Percentiles rank a stretch among this genome's conserved stretches.
Evolutionary conservation across 2,888 invertebrate genomes (phyloP).

Genomic region (Chymomyza amoena): DNA sequence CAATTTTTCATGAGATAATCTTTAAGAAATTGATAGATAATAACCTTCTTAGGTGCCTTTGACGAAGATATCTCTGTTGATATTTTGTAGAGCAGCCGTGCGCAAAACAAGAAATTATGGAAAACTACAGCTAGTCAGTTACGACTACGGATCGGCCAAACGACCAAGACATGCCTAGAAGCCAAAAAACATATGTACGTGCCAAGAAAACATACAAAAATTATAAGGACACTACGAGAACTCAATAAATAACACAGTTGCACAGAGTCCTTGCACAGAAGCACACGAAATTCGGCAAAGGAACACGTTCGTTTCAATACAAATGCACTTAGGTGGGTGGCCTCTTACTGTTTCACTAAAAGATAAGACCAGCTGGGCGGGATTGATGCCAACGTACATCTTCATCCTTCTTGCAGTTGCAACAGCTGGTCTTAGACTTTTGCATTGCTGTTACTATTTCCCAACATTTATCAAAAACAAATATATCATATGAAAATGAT

Average conservation of each 20-base stretch:
- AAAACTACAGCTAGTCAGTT: neutral
- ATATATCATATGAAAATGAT: neutral
- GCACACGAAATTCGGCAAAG: constrained; percentile 11
- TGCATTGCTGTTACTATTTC: constrained; percentile 52
- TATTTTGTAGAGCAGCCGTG: constrained; percentile 68
- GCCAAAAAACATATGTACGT: neutral
- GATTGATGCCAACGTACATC: constrained; percentile 54
- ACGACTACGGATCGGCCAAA: neutral
- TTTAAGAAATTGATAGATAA: constrained; percentile 13
- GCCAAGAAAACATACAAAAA: constrained; percentile 57
- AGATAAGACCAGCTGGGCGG: constrained; percentile 10
- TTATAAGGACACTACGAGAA: constrained; percentile 71
- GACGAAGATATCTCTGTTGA: constrained; percentile 64
- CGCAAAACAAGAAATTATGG: constrained; percentile 39
- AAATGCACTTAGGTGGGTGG: constrained; percentile 54
- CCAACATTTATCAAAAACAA: constrained; percentile 37
- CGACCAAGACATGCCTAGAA: neutral
- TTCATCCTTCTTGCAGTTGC: constrained; percentile 66
- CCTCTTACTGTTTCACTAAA: neutral
- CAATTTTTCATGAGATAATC: constrained; percentile 50
- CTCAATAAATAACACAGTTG: constrained; percentile 72
- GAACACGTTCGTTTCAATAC: constrained; percentile 69
- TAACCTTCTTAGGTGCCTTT: constrained; percentile 39
- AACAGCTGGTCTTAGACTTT: constrained; percentile 60
- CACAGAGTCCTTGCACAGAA: constrained; percentile 28